Evolutionary conservation across 2,113 vertebrate species (phyloP).

Genomic region (Stercorarius parasiticus): DNA sequence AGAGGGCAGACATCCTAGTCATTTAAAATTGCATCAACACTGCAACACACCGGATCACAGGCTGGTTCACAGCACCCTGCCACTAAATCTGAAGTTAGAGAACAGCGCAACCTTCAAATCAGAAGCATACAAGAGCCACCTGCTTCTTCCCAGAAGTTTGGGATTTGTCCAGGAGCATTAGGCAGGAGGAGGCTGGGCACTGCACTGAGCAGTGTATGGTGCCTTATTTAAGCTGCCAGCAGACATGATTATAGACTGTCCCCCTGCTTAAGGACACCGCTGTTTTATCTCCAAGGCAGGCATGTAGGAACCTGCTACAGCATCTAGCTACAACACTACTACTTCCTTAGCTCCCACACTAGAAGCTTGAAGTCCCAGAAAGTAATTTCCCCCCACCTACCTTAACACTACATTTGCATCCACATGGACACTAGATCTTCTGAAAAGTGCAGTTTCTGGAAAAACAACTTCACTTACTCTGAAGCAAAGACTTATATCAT

Average conservation of each 20-base stretch:
- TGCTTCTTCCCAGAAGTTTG: background rate
- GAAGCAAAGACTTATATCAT: background rate
- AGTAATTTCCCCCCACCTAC: background rate
- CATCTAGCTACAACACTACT: background rate
- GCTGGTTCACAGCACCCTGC: background rate
- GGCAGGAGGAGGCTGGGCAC: background rate
- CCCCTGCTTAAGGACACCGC: rapidly evolving
- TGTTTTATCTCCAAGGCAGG: background rate
- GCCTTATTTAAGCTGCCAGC: background rate
- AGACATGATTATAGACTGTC: background rate
- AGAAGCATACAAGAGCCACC: background rate
- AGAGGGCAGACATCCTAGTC: background rate
- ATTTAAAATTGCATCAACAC: background rate
- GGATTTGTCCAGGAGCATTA: rapidly evolving
- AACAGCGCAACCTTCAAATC: background rate
- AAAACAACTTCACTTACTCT: background rate
- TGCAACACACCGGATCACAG: background rate
- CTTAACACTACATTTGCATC: background rate
- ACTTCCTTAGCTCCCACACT: background rate
- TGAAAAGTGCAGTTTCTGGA: background rate
- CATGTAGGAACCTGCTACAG: background rate
- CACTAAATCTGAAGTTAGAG: background rate
- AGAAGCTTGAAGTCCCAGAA: background rate
- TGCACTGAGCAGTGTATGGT: background rate
- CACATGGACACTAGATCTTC: background rate